phyloP scores from a whole-genome alignment of 92 coral and sea anemone genomes.

The Epizoanthus scotinus region DNA sequence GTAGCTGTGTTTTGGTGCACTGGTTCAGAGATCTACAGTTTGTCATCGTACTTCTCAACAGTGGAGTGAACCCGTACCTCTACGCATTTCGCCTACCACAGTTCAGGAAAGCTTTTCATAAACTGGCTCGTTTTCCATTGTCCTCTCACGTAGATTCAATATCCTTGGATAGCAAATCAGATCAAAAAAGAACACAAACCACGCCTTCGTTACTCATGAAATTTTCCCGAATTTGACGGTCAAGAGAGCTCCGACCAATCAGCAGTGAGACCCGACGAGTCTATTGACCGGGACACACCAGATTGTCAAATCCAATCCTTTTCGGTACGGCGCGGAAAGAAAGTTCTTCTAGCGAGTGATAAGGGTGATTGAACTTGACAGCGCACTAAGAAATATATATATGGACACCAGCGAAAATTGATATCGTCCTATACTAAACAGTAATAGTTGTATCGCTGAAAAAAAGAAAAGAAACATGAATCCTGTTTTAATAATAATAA shows the following conservation, averaged over 20 bases:
- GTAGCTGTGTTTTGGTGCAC: constrained; percentile 67
- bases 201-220: background rate
- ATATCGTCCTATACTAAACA: too few relatives aligned
- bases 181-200: background rate
- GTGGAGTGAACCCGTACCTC: constrained; percentile 67
- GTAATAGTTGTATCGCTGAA: too few relatives aligned
- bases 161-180: background rate
- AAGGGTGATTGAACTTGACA: too few relatives aligned
- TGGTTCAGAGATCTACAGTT: constrained; percentile 84
- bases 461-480: too few relatives aligned
- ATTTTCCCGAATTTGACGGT: background rate
- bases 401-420: too few relatives aligned
- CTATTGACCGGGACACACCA: too few relatives aligned
- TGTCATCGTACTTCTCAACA: constrained; percentile 56
- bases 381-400: too few relatives aligned
- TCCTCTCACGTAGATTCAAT: background rate
- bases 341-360: too few relatives aligned
- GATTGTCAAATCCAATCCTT: too few relatives aligned
- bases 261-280: too few relatives aligned
- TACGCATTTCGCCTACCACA: constrained; percentile 77
- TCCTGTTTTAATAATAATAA: too few relatives aligned
- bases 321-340: too few relatives aligned
- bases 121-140: background rate
- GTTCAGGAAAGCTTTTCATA: constrained; percentile 54
- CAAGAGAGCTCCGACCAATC: background rate